A percentile compares a stretch with the other conserved stretches of the same genome.
Conservation (phyloP, 2,888 invertebrate genomes). For the Omphaloscelis lunosa region DNA sequence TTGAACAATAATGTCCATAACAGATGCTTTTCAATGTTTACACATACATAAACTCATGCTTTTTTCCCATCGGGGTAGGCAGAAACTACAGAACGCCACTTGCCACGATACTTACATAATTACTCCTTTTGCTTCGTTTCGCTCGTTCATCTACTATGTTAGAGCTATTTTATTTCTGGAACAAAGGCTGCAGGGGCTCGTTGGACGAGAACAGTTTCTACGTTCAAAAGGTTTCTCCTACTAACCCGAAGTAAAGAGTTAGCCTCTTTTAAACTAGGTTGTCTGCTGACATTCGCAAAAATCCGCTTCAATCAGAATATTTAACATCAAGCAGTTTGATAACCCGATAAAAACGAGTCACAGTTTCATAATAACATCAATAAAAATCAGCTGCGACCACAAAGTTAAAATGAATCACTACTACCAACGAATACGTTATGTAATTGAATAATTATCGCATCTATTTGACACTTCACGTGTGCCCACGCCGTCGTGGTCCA, state of each 20-base stretch:
- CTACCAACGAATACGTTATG: slow-evolving; percentile 15
- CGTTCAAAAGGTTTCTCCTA: neutral
- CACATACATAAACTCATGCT: neutral
- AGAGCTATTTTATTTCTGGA: neutral
- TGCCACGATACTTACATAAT: neutral
- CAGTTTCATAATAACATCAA: slow-evolving; percentile 20
- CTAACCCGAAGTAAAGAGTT: slow-evolving; percentile 15
- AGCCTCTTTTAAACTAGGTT: slow-evolving; percentile 13
- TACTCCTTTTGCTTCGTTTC: neutral
- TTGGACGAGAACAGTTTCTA: slow-evolving; percentile 2
- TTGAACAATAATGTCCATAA: neutral
- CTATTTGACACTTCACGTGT: slow-evolving; percentile 46
- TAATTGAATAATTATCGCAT: slow-evolving; percentile 55
- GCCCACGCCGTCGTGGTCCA: slow-evolving; percentile 36
- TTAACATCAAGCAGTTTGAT: slow-evolving; percentile 13
- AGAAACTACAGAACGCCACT: neutral
- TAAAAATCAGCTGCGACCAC: slow-evolving; percentile 30
- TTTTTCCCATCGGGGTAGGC: neutral
- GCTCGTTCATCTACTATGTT: neutral
- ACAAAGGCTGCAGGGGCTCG: neutral
- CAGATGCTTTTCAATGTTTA: neutral
- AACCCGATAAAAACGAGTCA: slow-evolving; percentile 37
- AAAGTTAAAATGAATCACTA: slow-evolving; percentile 28
- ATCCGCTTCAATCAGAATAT: slow-evolving; percentile 1
- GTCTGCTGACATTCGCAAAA: slow-evolving; percentile 25